Conservation (phyloP, 2,113 vertebrate species). For the Elachura formosa region DNA sequence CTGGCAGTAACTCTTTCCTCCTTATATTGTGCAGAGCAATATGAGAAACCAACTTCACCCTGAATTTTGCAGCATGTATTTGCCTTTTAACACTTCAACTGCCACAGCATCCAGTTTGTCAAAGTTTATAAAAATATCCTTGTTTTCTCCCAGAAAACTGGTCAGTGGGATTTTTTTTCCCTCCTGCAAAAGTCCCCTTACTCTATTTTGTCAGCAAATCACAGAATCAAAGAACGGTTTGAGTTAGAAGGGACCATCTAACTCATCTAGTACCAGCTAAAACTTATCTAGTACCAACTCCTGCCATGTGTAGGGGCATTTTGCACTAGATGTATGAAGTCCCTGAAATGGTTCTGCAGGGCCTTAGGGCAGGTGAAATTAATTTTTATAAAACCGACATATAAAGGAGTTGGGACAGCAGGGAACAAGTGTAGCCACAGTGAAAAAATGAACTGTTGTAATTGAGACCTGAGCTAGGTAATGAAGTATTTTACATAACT, state of each 20-base stretch:
- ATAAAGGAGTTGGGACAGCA: background rate
- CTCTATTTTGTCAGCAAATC: background rate
- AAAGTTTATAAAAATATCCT: background rate
- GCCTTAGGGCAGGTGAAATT: background rate
- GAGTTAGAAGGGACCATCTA: background rate
- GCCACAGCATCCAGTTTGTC: background rate
- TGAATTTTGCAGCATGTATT: background rate
- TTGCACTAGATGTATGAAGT: background rate
- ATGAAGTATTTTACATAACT: background rate
- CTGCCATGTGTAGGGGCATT: background rate
- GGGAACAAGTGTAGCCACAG: background rate
- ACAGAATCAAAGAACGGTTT: background rate
- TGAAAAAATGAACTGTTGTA: background rate
- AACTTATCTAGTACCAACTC: background rate
- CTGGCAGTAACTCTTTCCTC: background rate
- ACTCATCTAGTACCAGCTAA: too few relatives aligned
- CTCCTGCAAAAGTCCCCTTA: background rate
- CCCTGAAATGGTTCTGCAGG: background rate
- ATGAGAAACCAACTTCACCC: background rate
- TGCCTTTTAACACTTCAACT: background rate
- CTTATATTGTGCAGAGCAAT: background rate
- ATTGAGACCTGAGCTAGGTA: background rate
- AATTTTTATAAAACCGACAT: accelerated
- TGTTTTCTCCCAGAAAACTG: background rate
- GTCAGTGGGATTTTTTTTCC: too few relatives aligned